A percentile compares a stretch with the other conserved stretches of the same genome.
phyloP scores from a whole-genome alignment of 1,140 invertebrate species.

The Drosophila arizonae region DNA sequence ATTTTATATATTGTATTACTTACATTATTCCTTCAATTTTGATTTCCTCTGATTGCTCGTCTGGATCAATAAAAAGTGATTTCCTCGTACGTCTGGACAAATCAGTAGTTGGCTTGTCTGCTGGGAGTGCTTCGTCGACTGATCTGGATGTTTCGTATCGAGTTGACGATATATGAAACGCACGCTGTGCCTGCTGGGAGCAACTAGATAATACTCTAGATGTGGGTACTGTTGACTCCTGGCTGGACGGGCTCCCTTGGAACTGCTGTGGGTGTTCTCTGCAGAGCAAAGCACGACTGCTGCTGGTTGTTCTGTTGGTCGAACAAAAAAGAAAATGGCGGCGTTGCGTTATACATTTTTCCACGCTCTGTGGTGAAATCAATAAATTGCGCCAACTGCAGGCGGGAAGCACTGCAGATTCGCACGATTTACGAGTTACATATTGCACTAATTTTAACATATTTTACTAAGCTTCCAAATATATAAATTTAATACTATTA shows the following conservation, averaged over 20 bases:
- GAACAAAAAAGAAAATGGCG: constrained; percentile 82
- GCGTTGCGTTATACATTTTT: constrained; percentile 73
- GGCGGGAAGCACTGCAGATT: constrained; percentile 28
- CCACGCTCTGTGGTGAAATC: constrained; percentile 68
- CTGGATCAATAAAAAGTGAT: constrained; percentile 61
- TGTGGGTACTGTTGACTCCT: constrained; percentile 51
- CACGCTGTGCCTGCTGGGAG: constrained; percentile 60
- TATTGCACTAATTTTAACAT: constrained; percentile 79
- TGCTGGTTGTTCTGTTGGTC: constrained; percentile 75
- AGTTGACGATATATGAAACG: constrained; percentile 56
- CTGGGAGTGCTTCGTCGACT: constrained; percentile 38
- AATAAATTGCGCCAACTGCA: constrained; percentile 74
- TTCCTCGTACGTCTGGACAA: constrained; percentile 50
- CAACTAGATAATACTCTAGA: constrained; percentile 37
- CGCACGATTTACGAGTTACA: constrained; percentile 53
- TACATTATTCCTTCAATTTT: constrained; percentile 77
- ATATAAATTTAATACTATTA: constrained; percentile 22
- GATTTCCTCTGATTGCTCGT: constrained; percentile 63
- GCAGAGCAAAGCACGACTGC: constrained; percentile 72
- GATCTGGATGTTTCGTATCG: constrained; percentile 48
- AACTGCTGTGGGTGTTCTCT: constrained; percentile 69
- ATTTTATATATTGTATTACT: constrained; percentile 25
- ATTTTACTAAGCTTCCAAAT: constrained; percentile 25
- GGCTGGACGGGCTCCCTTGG: constrained; percentile 54
- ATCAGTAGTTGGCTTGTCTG: constrained; percentile 52